Conservation (phyloP, 1,140 invertebrate species). For the Heliconius eleuchia region DNA sequence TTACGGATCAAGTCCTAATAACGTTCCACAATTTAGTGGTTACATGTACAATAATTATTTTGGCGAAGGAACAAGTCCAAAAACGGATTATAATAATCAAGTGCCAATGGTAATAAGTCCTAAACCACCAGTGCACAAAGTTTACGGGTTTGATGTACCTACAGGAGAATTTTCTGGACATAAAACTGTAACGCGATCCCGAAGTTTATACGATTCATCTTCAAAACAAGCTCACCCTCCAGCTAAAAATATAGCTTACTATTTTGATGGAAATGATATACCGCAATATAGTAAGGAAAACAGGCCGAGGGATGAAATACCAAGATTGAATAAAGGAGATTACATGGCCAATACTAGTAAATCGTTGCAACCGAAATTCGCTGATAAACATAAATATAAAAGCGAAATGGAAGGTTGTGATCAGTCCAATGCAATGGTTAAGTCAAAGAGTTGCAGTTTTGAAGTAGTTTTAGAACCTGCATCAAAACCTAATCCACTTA, state of each 20-base stretch:
- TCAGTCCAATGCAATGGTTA: slow-evolving; percentile 64
- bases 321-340: slow-evolving; percentile 79
- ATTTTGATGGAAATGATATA: slow-evolving; percentile 80
- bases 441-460: slow-evolving; percentile 80
- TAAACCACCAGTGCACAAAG: slow-evolving; percentile 58
- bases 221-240: slow-evolving; percentile 61
- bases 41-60: slow-evolving; percentile 78
- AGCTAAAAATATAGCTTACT: slow-evolving; percentile 81
- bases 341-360: slow-evolving; percentile 80
- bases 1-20: slow-evolving; percentile 84
- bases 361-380: slow-evolving; percentile 72
- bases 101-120: slow-evolving; percentile 39
- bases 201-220: slow-evolving; percentile 76
- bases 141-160: slow-evolving; percentile 69
- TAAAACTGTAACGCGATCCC: slow-evolving; percentile 76
- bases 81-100: slow-evolving; percentile 46
- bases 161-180: slow-evolving; percentile 59
- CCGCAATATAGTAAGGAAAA: slow-evolving; percentile 68
- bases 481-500: slow-evolving; percentile 72
- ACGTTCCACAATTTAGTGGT: slow-evolving; percentile 64
- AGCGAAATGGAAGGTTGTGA: slow-evolving; percentile 76
- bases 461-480: slow-evolving; percentile 79
- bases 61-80: slow-evolving; percentile 58
- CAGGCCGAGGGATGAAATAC: slow-evolving; percentile 75
- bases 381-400: slow-evolving; percentile 75